These are phyloP conservation scores for Drosophila asahinai DNA, from an alignment of 1,140 invertebrate species.

Conservation along the genomic window DNA sequence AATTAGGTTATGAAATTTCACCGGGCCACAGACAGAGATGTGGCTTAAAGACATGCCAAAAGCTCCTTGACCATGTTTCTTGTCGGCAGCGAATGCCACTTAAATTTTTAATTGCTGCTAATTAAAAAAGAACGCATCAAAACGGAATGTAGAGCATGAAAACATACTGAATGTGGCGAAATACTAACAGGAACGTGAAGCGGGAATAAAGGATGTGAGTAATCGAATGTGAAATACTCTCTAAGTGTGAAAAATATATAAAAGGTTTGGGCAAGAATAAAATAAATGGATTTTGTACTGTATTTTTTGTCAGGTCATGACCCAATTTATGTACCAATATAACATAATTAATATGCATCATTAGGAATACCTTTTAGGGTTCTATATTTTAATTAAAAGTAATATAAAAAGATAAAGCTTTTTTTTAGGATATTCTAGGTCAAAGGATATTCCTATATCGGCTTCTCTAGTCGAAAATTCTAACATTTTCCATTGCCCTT, in stretches of 20 bases:
- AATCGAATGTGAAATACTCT: slow-evolving; percentile 2
- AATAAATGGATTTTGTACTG: no score
- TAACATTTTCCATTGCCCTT: slow-evolving; percentile 15
- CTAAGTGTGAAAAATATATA: not conserved
- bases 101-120: slow-evolving; percentile 66
- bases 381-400: no score
- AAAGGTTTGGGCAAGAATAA: not conserved
- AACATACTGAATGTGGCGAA: slow-evolving; percentile 19
- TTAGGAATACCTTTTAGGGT: no score
- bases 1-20: slow-evolving; percentile 60
- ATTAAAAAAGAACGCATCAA: slow-evolving; percentile 59
- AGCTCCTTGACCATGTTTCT: slow-evolving; percentile 28
- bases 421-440: no score
- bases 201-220: no score
- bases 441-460: not conserved
- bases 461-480: not conserved
- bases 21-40: slow-evolving; percentile 21
- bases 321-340: no score
- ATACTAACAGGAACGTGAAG: slow-evolving; percentile 1
- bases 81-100: slow-evolving; percentile 34
- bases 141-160: slow-evolving; percentile 40
- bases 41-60: slow-evolving; percentile 34
- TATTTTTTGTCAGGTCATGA: no score
- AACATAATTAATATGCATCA: no score
- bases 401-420: no score